phyloP scores from a whole-genome alignment of 1,140 invertebrate species.

The Mactra quadrangularis region DNA sequence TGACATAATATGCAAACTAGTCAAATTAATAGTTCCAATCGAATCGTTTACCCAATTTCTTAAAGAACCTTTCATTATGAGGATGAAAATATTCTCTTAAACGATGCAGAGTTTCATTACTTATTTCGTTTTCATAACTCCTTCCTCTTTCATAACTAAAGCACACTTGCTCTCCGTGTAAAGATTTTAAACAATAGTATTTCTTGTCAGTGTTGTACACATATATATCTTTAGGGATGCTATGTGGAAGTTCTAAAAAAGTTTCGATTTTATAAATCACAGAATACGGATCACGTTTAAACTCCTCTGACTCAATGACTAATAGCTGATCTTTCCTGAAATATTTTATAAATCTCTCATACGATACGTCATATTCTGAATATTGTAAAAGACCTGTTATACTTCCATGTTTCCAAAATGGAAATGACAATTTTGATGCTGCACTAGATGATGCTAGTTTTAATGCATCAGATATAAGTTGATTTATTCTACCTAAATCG shows the following conservation, averaged over 20 bases:
- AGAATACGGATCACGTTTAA: too few species aligned
- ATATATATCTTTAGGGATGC: neutral
- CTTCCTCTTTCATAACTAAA: neutral
- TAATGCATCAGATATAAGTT: neutral
- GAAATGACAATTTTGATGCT: neutral
- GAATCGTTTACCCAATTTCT: neutral
- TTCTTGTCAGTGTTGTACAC: neutral
- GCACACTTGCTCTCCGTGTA: too few species aligned
- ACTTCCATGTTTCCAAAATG: neutral
- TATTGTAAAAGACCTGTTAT: neutral
- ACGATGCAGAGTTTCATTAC: neutral
- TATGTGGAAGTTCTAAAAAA: neutral
- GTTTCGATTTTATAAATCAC: neutral
- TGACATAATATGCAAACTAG: too few species aligned
- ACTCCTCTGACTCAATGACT: conserved; percentile 5
- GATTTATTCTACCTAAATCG: neutral
- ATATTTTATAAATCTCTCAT: neutral
- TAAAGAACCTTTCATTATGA: neutral
- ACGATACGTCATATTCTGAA: neutral
- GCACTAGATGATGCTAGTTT: neutral
- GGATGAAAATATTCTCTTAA: neutral
- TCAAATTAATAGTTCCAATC: too few species aligned
- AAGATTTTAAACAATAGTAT: neutral
- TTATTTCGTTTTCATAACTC: neutral
- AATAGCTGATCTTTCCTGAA: neutral